phyloP scores from a whole-genome alignment of 2,888 invertebrate genomes.

The Plebejus melissa region DNA sequence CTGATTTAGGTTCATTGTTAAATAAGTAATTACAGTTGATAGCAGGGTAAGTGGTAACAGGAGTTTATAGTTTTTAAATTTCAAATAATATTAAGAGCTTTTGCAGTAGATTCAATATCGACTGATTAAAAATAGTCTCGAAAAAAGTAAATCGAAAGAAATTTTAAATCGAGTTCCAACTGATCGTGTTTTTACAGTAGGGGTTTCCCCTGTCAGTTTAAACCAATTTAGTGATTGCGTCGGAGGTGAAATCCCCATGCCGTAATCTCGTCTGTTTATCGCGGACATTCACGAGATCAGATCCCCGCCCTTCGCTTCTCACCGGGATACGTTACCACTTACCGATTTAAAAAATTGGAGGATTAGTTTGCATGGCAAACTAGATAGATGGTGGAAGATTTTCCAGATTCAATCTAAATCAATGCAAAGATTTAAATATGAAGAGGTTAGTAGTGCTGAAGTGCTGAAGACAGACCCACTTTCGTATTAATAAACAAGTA shows the following conservation, averaged over 20 bases:
- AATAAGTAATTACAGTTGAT: no score
- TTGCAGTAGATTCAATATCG: no score
- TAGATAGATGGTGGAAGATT: no score
- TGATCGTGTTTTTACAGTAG: slow-evolving; percentile 24
- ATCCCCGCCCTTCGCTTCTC: not conserved
- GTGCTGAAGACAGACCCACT: no score
- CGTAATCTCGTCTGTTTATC: not conserved
- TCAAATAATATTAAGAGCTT: no score
- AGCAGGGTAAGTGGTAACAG: no score
- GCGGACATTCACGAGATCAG: slow-evolving; percentile 16
- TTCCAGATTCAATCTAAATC: no score
- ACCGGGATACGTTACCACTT: not conserved
- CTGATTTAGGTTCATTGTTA: no score
- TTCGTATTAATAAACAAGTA: no score
- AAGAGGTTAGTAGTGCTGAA: no score
- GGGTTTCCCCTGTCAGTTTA: slow-evolving; percentile 47
- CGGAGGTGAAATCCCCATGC: slow-evolving; percentile 41
- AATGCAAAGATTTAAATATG: no score
- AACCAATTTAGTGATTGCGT: slow-evolving; percentile 66
- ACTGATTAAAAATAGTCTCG: not conserved
- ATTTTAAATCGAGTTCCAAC: not conserved
- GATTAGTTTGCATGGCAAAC: not conserved
- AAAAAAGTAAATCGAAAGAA: not conserved
- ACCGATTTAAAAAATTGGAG: not conserved
- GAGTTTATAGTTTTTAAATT: no score